A percentile compares a stretch with the other conserved stretches of the same genome.
These are phyloP conservation scores for Drosophila bifasciata DNA, from an alignment of 1,140 invertebrate genomes.

Conservation along the genomic window DNA sequence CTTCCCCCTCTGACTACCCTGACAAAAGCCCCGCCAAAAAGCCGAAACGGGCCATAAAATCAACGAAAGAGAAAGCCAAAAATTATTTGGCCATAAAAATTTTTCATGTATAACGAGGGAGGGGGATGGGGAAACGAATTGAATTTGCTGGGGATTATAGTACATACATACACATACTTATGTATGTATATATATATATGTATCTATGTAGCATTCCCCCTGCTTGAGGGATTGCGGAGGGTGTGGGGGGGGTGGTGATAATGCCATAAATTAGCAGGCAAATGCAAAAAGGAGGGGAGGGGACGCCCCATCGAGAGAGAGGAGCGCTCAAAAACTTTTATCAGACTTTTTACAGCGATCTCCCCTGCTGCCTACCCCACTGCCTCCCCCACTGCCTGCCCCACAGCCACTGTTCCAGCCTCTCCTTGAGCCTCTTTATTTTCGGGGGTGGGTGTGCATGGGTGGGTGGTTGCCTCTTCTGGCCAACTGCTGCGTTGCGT, in stretches of 20 bases:
- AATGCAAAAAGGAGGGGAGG: slow-evolving; percentile 40
- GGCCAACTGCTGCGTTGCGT: slow-evolving; percentile 45
- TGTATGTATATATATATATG: no score
- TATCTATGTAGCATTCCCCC: no score
- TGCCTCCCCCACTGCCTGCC: background rate
- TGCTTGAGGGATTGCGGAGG: no score
- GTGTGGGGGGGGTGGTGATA: background rate
- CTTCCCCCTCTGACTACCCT: no score
- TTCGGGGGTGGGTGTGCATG: no score
- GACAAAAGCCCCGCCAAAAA: background rate
- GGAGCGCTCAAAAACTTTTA: slow-evolving; percentile 60
- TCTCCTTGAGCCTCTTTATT: no score
- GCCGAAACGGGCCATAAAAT: slow-evolving; percentile 44
- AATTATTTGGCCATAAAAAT: slow-evolving; percentile 73
- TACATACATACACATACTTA: no score
- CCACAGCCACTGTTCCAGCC: background rate
- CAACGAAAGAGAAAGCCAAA: slow-evolving; percentile 57
- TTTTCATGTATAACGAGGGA: slow-evolving; percentile 62
- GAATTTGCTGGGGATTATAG: slow-evolving; percentile 13
- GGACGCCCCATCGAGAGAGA: slow-evolving; percentile 26
- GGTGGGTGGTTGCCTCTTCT: slow-evolving; percentile 18
- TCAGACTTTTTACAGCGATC: slow-evolving; percentile 58
- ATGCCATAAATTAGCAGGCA: slow-evolving; percentile 68
- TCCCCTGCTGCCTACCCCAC: no score
- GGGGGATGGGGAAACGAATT: slow-evolving; percentile 34